Base-by-base conservation (phyloP, 2,797 vertebrate species). In the Numenius phaeopus region DNA sequence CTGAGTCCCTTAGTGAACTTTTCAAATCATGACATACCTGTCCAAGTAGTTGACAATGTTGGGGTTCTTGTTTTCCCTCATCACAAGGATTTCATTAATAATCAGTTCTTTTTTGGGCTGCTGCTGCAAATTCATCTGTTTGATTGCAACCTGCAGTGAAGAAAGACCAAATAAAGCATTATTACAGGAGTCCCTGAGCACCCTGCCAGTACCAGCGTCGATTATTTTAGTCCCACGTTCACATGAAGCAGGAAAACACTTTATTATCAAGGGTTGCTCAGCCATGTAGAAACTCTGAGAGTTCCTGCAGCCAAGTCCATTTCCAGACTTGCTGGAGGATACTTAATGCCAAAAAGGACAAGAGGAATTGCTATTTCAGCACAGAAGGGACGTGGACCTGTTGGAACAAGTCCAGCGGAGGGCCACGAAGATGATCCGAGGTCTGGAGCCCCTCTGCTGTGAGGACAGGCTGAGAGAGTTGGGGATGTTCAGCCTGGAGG, bases 1-100 rank as follows among this genome's bases (percentile, higher is more conserved):
- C 39, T 55, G 34, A 46, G 17, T 9, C 46, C 57, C 20, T 86
- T 11, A 16, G 22, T 13, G 44, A 85, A 37, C 10, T 44, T 46
- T 81, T 84, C 75, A 64, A 70, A 69, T 5, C 75, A 62, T 13
- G 17, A 85, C 97, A 46, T 97, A 99, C 99, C 99, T 99, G 98
- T 99, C 99, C 98, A 99, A 97, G 96, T 99, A 99, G 98, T 99
- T 99, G 95, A 99, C 99, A 11, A 99, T 99, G 93, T 99, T 99
- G 47, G 99, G 99, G 97, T 99, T 99, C 96, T 99, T 99, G 98
- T 99, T 99, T 99, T 99, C 99, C 99, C 99, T 99, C 99, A 99
- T 99, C 84, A 99, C 99, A 65, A 99, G 98, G 91, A 99, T 99
- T 98, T 99, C 99, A 52, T 99, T 99, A 96, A 99, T 99, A 97